Evolutionary conservation across 2,888 invertebrate species (phyloP).

Genomic region (Metellina segmentata): DNA sequence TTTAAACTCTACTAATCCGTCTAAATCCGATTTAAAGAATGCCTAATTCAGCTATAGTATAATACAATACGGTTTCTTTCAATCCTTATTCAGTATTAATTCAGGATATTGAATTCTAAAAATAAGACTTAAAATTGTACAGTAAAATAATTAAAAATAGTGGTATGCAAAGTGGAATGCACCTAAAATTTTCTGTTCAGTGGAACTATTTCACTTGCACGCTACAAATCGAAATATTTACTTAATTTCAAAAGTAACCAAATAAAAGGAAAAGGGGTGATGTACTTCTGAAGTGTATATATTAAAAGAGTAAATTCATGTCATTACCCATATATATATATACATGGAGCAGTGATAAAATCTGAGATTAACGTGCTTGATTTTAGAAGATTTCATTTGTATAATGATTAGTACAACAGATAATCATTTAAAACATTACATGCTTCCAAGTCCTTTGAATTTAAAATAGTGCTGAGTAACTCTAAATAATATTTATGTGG

Average conservation of each 20-base stretch:
- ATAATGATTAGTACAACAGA: background rate
- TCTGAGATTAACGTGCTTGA: background rate
- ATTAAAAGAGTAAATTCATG: background rate
- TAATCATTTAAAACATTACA: background rate
- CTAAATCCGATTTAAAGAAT: no score
- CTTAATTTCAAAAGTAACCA: background rate
- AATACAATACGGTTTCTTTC: no score
- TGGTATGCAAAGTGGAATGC: background rate
- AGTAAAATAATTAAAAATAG: no score
- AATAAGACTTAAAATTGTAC: no score
- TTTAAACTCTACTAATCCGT: no score
- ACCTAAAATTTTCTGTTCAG: background rate
- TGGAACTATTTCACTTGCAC: no score
- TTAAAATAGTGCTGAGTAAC: no score
- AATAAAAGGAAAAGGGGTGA: background rate
- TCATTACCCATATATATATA: background rate
- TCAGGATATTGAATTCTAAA: no score
- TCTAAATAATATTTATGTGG: no score
- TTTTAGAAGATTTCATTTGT: background rate
- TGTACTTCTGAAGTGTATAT: slow-evolving; percentile 24
- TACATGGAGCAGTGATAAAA: background rate
- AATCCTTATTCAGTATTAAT: no score
- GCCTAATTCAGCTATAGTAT: no score
- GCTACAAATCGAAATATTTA: background rate
- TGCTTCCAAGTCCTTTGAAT: no score